Base-by-base conservation (phyloP, 2,113 vertebrate genomes). In the Vicugna pacos region DNA sequence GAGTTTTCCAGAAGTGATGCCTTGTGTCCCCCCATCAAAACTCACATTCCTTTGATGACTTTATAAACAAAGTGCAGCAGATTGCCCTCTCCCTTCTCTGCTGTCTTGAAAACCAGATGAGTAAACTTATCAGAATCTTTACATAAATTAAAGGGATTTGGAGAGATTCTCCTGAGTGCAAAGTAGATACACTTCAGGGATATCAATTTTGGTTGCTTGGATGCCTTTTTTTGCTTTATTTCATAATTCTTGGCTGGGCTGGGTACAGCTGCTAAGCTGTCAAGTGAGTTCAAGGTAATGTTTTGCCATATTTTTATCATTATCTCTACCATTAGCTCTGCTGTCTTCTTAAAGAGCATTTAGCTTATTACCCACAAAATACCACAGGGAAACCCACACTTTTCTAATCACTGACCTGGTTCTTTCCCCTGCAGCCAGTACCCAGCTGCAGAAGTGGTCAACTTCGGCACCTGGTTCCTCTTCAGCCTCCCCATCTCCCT, bases 381-480 rank as follows among this genome's bases (percentile, higher is more conserved):
- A 20, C 38, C 46, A 35, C 28, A 4, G 0, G 14, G 30, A 76
- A 79, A 65, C 4, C 13, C 20, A 52, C 9, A 28, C 17, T 17
- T 87, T 84, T 84, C 75, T 93, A 32, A 96, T 17, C 19, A n/a
- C 52, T 75, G 62, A 2, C 81, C 30, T 46, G 42, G 17, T 48
- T 32, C 81, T 95, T 91, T 50, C 0, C 96, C 94, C 97, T 95
- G 60, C 98, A 99, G 99, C 84, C 99, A 99, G 73, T 99, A 99
- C 58, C 99, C 99, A 1, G 99, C 99, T 3, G 99, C 99, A 1
- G 99, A 99, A 70, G 99, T 99, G 93, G 99, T 99, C 87, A 99
- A 99, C 98, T 99, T 99, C 12, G 99, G 99, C 73, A 99, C 99
- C 1, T 99, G 99, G 99, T 99, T 99, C 98, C 99, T 99, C 98